A percentile compares a stretch with the other conserved stretches of the same genome.
These are phyloP conservation scores for Latrodectus hesperus DNA, from an alignment of 2,888 invertebrate species.

Conservation along the genomic window DNA sequence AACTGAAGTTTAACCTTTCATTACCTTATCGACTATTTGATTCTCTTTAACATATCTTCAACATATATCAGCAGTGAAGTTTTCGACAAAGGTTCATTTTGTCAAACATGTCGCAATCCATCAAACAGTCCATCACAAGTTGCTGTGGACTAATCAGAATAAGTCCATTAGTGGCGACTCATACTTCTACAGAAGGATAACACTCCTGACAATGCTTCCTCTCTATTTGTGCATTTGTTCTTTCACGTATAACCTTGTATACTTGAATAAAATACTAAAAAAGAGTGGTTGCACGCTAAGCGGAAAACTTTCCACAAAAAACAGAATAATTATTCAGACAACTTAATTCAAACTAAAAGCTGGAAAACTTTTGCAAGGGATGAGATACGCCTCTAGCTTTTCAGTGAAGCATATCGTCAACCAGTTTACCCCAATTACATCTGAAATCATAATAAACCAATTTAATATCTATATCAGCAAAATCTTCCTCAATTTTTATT, in stretches of 20 bases:
- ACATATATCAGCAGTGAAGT: no score
- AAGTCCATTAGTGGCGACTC: no score
- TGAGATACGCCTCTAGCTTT: constrained; percentile 11
- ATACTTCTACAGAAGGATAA: no score
- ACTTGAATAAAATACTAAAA: constrained; percentile 34
- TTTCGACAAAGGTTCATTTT: no score
- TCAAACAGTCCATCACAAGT: no score
- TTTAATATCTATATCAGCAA: constrained; percentile 19
- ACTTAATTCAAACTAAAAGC: neutral
- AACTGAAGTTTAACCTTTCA: no score
- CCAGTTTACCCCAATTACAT: constrained; percentile 55
- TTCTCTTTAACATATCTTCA: no score
- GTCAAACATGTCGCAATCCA: no score
- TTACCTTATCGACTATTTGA: no score
- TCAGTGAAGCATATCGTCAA: constrained; percentile 59
- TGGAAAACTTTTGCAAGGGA: constrained; percentile 14
- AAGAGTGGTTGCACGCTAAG: constrained; percentile 42
- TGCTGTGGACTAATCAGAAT: no score
- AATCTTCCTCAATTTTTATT: constrained; percentile 34
- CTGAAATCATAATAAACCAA: constrained; percentile 57
- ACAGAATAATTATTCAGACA: constrained; percentile 45
- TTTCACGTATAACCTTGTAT: constrained; percentile 60
- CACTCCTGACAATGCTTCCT: neutral
- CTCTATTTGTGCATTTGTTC: constrained; percentile 40
- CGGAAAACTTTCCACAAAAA: constrained; percentile 54